Evolutionary conservation across 2,113 vertebrate species (phyloP).

Genomic region (Atractosteus spatula): DNA sequence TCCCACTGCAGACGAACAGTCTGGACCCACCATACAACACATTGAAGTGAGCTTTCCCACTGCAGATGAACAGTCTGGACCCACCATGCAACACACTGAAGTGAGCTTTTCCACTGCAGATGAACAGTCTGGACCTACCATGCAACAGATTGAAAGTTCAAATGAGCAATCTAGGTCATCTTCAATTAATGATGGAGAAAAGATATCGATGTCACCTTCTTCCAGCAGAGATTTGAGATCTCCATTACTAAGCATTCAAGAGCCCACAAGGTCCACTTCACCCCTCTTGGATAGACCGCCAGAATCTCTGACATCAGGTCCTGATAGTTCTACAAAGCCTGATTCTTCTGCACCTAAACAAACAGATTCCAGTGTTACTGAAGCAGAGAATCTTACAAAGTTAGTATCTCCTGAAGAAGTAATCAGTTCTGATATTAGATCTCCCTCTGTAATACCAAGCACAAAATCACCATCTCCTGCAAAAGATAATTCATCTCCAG

Average conservation of each 20-base stretch:
- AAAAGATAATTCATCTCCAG: conserved; percentile 33
- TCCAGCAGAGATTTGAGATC: background rate
- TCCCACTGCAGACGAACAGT: too few species aligned
- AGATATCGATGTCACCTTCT: background rate
- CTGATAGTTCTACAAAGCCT: conserved; percentile 10
- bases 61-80: too few species aligned
- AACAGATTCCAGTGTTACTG: background rate
- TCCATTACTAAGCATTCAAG: background rate
- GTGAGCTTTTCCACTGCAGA: too few species aligned
- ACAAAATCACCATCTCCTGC: conserved; percentile 20
- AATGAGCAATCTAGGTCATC: too few species aligned
- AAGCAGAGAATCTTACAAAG: background rate
- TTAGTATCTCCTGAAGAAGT: background rate
- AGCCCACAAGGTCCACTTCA: conserved; percentile 48
- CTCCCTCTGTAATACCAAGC: background rate
- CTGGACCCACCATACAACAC: too few species aligned
- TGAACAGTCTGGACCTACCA: too few species aligned
- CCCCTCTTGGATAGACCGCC: conserved; percentile 31
- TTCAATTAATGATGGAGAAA: too few species aligned
- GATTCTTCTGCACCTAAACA: too few species aligned
- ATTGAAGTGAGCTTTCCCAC: too few species aligned
- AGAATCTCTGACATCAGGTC: background rate
- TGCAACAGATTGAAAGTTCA: background rate
- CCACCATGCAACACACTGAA: too few species aligned
- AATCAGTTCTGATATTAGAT: background rate